Evolutionary conservation across 2,888 invertebrate genomes (phyloP).

Genomic region (Pterostichus niger): DNA sequence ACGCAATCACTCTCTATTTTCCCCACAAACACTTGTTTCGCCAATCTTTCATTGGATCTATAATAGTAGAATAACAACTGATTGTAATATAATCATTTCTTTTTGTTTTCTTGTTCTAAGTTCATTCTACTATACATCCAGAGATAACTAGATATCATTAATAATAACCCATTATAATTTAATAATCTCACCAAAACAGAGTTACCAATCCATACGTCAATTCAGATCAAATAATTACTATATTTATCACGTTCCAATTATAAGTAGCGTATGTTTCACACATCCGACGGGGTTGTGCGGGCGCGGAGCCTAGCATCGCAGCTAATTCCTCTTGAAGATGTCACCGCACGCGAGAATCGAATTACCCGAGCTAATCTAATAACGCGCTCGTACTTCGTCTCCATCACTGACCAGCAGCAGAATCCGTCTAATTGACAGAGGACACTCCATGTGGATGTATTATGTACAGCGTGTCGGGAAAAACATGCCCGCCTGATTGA

Average conservation of each 20-base stretch:
- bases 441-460: slow-evolving; percentile 31
- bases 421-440: slow-evolving; percentile 48
- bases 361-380: slow-evolving; percentile 55
- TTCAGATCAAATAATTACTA: slow-evolving; percentile 4
- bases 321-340: slow-evolving; percentile 63
- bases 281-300: background rate
- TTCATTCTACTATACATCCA: no score
- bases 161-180: no score
- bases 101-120: no score
- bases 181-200: no score
- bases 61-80: no score
- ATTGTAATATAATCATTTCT: no score
- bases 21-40: no score
- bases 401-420: slow-evolving; percentile 22
- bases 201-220: background rate
- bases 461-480: slow-evolving; percentile 26
- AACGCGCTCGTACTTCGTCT: slow-evolving; percentile 33
- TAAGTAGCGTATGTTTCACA: slow-evolving; percentile 29
- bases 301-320: background rate
- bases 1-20: no score
- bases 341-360: slow-evolving; percentile 54
- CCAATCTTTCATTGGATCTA: no score
- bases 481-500: slow-evolving; percentile 35
- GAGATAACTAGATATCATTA: no score
- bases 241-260: slow-evolving; percentile 7